phyloP scores from a whole-genome alignment of 2,113 vertebrate species.

The Scolopax mira region DNA sequence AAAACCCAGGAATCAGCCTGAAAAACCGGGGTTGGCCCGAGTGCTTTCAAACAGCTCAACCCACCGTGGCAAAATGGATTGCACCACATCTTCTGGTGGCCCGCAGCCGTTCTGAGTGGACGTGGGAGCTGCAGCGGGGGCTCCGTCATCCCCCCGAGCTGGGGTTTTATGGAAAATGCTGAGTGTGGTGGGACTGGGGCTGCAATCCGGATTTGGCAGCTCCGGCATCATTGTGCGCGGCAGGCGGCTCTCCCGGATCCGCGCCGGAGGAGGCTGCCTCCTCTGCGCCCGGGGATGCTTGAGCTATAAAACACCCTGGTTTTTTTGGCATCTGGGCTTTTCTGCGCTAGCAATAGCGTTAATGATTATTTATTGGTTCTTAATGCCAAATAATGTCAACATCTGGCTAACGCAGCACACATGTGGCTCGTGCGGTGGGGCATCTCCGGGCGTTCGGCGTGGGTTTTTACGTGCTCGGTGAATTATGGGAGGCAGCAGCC shows the following conservation, averaged over 20 bases:
- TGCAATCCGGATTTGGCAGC: not conserved
- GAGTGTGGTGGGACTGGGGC: not conserved
- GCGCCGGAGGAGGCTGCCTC: not conserved
- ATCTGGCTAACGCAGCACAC: not conserved
- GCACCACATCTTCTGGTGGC: not conserved
- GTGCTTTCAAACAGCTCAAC: not conserved
- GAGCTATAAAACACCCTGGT: accelerated
- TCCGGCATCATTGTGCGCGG: accelerated
- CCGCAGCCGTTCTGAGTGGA: not conserved
- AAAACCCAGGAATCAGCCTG: not conserved
- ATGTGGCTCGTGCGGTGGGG: not conserved
- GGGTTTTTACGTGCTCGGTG: not conserved
- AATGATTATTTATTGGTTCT: conserved; percentile 3
- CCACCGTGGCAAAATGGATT: accelerated
- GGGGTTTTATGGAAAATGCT: accelerated
- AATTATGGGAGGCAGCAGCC: not conserved
- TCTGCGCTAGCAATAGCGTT: not conserved
- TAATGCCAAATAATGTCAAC: not conserved
- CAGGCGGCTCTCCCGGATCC: not conserved
- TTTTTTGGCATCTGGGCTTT: not conserved
- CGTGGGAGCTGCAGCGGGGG: not conserved
- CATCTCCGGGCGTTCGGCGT: not conserved
- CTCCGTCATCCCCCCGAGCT: not conserved
- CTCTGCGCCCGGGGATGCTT: not conserved
- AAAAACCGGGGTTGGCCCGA: not conserved